Evolutionary conservation across 2,797 vertebrate species (phyloP), one percentile per base, ranked within the genome.

Genomic region (Lagodon rhomboides): DNA sequence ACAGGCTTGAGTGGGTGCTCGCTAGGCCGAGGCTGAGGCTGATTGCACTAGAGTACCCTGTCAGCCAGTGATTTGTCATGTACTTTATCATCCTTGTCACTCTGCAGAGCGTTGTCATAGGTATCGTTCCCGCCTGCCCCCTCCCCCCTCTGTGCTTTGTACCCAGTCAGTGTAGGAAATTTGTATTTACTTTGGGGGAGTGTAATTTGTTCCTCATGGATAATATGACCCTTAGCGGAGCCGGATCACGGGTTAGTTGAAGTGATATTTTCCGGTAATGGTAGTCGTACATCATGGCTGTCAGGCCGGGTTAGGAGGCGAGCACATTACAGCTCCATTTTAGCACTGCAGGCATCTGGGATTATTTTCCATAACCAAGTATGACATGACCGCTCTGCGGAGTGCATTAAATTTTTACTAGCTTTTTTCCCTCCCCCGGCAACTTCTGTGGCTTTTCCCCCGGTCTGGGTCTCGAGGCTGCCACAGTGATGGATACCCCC

Each of bases 201-300:
- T 96, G 97, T 98, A 98, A 99, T 99, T 98, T 98, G 98, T 99
- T 99, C 98, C 98, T 99, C 97, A 95, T 98, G 98, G 98, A 98
- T 98, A 99, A 98, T 97, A 96, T 98, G 98, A 99, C 98, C 98
- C 98, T 97, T 97, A 98, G 97, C 96, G 94, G 98, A 97, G 97
- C 96, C 94, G 97, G 98, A 98, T 99, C 98, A 98, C 96, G 97
- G 98, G 98, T 99, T 99, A 98, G 97, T 99, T 99, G 98, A 99
- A 99, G 98, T 99, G 98, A 99, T 99, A 99, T 99, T 99, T 99
- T 98, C 98, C 97, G 95, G 97, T 99, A 99, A 99, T 99, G 97
- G 98, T 97, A 97, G 97, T 99, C 98, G 96, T 99, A 98, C 97
- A 99, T 99, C 98, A 99, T 96, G 92, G 96, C 97, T 99, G 98